A percentile compares a stretch with the other conserved stretches of the same genome.
phyloP scores from a whole-genome alignment of 2,113 vertebrate species.

The Chlorodrepanis virens region DNA sequence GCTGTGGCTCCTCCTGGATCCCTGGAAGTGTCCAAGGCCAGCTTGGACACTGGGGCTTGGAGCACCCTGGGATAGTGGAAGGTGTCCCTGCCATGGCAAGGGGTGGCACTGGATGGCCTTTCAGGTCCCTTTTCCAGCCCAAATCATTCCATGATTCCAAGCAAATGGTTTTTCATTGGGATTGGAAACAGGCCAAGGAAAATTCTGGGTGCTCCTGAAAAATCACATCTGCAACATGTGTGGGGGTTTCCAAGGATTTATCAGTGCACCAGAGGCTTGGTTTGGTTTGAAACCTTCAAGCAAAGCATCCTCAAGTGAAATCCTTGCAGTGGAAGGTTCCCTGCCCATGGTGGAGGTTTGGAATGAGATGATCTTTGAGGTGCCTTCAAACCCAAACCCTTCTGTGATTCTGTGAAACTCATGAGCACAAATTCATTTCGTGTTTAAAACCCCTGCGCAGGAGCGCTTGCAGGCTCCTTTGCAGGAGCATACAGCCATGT shows the following conservation, averaged over 20 bases:
- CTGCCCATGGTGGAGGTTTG: neutral
- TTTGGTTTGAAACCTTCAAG: neutral
- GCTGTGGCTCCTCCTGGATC: neutral
- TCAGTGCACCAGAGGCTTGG: neutral
- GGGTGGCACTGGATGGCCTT: accelerated
- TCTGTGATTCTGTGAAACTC: neutral
- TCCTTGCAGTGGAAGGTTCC: neutral
- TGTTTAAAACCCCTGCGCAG: neutral
- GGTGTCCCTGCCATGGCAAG: neutral
- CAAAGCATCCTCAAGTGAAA: neutral
- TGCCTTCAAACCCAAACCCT: neutral
- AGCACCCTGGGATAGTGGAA: neutral
- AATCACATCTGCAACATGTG: neutral
- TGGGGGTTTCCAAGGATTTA: neutral
- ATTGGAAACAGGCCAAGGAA: neutral
- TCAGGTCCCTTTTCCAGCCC: neutral
- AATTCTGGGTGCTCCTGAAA: neutral
- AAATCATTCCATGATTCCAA: neutral
- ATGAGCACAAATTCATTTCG: neutral
- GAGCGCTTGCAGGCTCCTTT: neutral
- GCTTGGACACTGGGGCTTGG: neutral
- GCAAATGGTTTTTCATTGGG: neutral
- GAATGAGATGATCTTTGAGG: neutral
- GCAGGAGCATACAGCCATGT: neutral
- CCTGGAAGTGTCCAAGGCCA: neutral